phyloP scores from a whole-genome alignment of 2,113 vertebrate species.

The Gopherus evgoodei region DNA sequence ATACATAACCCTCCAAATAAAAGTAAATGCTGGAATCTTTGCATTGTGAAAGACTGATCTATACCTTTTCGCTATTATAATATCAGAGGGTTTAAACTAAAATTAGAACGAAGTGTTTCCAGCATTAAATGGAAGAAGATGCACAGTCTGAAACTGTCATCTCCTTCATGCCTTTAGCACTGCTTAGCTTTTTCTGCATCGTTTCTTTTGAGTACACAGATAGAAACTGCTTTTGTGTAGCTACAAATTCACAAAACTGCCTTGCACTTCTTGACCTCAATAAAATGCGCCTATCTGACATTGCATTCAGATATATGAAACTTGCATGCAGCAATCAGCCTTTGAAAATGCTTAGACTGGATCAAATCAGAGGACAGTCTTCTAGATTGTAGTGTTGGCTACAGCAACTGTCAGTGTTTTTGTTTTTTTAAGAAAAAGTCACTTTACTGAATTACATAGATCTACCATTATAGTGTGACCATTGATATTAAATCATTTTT shows the following conservation, averaged over 20 bases:
- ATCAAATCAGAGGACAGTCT: neutral
- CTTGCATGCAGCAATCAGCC: neutral
- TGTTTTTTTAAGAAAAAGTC: neutral
- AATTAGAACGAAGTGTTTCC: neutral
- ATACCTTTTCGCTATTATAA: neutral
- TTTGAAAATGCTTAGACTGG: neutral
- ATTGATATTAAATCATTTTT: neutral
- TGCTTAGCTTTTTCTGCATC: neutral
- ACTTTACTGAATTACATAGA: neutral
- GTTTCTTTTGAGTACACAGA: neutral
- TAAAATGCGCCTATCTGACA: neutral
- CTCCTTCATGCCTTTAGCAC: neutral
- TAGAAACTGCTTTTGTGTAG: fast-evolving
- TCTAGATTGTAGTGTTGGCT: neutral
- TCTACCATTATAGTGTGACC: neutral
- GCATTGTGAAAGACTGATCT: neutral
- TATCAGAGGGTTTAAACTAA: neutral
- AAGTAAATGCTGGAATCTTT: neutral
- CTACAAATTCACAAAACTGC: neutral
- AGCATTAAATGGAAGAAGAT: neutral
- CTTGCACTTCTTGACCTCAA: neutral
- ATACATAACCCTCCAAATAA: neutral
- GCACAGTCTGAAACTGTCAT: neutral
- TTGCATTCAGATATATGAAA: neutral
- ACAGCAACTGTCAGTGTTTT: neutral